Percentiles rank a stretch among this genome's conserved stretches.
Conservation (phyloP, 2,888 invertebrate species). For the Perizoma affinitatum region DNA sequence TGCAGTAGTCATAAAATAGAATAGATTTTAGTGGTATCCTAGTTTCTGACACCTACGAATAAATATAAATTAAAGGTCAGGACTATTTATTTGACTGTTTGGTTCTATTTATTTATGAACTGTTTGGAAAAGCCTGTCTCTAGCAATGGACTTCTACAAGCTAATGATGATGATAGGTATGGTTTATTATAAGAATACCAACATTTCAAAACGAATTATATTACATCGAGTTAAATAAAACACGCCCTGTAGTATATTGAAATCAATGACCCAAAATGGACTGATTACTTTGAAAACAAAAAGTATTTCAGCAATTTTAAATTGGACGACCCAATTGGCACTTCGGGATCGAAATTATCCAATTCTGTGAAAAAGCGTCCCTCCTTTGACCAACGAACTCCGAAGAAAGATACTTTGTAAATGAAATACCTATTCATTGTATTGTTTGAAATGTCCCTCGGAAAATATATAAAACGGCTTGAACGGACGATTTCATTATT, state of each 20-base stretch:
- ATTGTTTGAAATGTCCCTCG: conserved; percentile 40
- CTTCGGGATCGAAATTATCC: conserved; percentile 48
- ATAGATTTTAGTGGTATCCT: too few species aligned
- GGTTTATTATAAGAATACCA: too few species aligned
- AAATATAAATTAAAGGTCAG: too few species aligned
- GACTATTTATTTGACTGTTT: too few species aligned
- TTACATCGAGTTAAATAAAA: not conserved
- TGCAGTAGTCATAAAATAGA: too few species aligned
- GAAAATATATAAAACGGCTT: conserved; percentile 42
- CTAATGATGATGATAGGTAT: too few species aligned
- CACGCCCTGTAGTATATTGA: conserved; percentile 9
- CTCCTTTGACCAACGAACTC: conserved; percentile 46
- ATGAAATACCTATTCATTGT: conserved; percentile 46
- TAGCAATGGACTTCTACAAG: too few species aligned
- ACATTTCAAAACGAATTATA: too few species aligned
- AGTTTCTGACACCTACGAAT: too few species aligned
- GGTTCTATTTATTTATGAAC: too few species aligned
- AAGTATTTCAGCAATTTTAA: conserved; percentile 39
- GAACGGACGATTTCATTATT: conserved; percentile 40
- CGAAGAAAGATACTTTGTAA: conserved; percentile 42
- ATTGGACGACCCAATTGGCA: conserved; percentile 42
- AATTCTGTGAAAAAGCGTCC: conserved; percentile 42
- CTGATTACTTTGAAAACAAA: conserved; percentile 30
- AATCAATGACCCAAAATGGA: conserved; percentile 16
- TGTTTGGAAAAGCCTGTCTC: too few species aligned